These are phyloP conservation scores for Pseudobourletiella spinata DNA, from an alignment of 1,140 invertebrate genomes.

Conservation along the genomic window DNA sequence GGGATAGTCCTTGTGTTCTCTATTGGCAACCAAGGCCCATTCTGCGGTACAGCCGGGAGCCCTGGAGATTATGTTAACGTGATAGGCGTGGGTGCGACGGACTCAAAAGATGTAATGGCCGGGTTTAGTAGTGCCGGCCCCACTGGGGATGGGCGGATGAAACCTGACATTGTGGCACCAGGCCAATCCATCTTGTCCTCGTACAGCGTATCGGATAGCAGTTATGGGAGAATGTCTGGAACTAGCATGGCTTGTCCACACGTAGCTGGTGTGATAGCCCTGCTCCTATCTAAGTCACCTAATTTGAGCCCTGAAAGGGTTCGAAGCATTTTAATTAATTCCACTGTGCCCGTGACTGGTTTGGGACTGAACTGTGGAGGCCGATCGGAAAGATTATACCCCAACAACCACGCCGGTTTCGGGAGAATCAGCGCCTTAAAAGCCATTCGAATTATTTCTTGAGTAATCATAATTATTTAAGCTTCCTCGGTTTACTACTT, in stretches of 20 bases:
- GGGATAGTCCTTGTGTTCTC: constrained; percentile 9
- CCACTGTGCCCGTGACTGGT: neutral
- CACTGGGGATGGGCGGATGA: neutral
- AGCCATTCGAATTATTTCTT: no score
- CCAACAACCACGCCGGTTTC: neutral
- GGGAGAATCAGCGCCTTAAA: no score
- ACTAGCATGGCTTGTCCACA: constrained; percentile 13
- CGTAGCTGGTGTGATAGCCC: neutral
- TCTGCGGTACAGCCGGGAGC: neutral
- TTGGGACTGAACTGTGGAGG: neutral
- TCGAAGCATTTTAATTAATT: neutral
- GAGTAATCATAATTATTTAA: no score
- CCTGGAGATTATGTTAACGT: neutral
- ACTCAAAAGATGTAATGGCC: neutral
- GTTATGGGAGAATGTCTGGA: neutral
- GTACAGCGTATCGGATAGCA: neutral
- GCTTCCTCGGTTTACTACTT: no score
- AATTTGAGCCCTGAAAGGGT: neutral
- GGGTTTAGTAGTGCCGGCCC: constrained; percentile 5
- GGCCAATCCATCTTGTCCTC: neutral
- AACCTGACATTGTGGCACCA: constrained; percentile 10
- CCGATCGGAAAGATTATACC: neutral
- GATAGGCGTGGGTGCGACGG: constrained; percentile 14
- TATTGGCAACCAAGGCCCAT: neutral
- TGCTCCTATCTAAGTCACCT: neutral